A percentile compares a stretch with the other conserved stretches of the same genome.
phyloP scores from a whole-genome alignment of 2,113 vertebrate genomes.

The Passer montanus region DNA sequence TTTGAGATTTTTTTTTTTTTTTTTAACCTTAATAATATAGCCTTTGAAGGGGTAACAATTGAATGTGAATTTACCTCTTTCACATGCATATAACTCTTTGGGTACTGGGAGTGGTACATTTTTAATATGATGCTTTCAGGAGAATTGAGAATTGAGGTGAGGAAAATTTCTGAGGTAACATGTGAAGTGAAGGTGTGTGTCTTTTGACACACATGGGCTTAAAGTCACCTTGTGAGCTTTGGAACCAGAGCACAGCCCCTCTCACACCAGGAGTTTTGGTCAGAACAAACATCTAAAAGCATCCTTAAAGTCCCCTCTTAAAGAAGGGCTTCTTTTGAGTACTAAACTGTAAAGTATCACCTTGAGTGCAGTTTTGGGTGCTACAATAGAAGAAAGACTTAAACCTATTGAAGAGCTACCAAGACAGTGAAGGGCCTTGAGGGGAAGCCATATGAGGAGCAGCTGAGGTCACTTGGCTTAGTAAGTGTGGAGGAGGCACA shows the following conservation, averaged over 20 bases:
- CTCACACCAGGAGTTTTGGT: not conserved
- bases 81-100: not conserved
- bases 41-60: not conserved
- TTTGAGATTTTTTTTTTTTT: not conserved
- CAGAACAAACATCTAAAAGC: not conserved
- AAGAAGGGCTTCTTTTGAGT: not conserved
- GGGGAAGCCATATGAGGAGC: not conserved
- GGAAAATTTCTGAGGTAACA: too few relatives aligned
- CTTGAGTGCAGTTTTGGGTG: not conserved
- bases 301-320: not conserved
- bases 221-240: not conserved
- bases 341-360: not conserved
- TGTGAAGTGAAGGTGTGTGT: not conserved
- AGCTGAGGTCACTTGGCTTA: not conserved
- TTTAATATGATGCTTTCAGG: not conserved
- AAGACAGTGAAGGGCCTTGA: not conserved
- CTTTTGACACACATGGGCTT: not conserved
- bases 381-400: not conserved
- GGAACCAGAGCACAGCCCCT: not conserved
- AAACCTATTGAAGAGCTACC: not conserved
- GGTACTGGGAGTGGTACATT: fast-evolving
- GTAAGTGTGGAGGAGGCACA: not conserved
- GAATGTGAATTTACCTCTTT: not conserved
- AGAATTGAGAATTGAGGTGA: not conserved
- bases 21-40: not conserved